phyloP scores from a whole-genome alignment of 2,888 invertebrate genomes.

The Eupelmus urozonus region DNA sequence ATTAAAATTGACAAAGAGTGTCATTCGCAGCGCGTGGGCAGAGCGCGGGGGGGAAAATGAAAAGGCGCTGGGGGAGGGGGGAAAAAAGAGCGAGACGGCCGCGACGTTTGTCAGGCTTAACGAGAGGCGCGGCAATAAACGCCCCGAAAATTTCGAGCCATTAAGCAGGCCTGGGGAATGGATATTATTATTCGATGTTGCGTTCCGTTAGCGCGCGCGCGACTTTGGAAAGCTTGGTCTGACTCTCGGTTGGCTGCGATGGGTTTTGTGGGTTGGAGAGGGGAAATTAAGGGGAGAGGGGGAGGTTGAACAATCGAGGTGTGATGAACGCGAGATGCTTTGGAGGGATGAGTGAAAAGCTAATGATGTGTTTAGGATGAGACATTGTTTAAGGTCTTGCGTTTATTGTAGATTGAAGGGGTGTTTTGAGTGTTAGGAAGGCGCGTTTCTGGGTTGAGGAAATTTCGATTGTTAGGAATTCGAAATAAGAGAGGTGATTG shows the following conservation, averaged over 20 bases:
- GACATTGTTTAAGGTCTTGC: neutral
- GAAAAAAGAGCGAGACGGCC: neutral
- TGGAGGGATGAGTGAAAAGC: neutral
- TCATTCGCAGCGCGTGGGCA: conserved; percentile 26
- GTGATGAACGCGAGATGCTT: conserved; percentile 19
- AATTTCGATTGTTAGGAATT: too few species aligned
- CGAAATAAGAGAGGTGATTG: too few species aligned
- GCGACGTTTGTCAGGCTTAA: conserved; percentile 53
- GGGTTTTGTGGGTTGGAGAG: too few species aligned
- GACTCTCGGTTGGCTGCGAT: too few species aligned
- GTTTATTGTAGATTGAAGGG: too few species aligned
- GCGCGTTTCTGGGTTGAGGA: too few species aligned
- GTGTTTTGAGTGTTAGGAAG: too few species aligned
- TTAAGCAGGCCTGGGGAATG: conserved; percentile 42
- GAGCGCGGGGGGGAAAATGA: conserved; percentile 5
- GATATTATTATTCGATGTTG: conserved; percentile 39
- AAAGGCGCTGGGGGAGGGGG: neutral
- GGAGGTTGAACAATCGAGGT: neutral
- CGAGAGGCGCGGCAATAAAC: conserved; percentile 44
- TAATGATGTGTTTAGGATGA: neutral
- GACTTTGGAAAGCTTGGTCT: too few species aligned
- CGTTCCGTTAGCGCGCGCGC: neutral
- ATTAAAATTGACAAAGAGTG: conserved; percentile 59
- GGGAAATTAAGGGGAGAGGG: neutral
- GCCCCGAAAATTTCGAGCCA: conserved; percentile 50